Conservation (phyloP, 2,888 invertebrate species). For the Drosophila mercatorum region DNA sequence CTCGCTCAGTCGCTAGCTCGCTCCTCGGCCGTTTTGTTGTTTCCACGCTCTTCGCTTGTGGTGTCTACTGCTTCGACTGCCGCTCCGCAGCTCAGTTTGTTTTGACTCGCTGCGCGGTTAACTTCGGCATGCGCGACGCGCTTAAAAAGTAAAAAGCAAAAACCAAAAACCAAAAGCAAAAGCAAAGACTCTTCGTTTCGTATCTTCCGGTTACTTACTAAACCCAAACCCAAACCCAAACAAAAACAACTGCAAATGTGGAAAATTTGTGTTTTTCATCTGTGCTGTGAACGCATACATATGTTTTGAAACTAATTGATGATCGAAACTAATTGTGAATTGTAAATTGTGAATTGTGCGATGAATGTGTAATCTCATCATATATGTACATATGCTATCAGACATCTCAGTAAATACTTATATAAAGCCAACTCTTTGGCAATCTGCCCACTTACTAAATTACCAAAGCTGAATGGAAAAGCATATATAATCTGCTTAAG, state of each 20-base stretch:
- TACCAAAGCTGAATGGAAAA: constrained; percentile 59
- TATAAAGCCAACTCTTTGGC: constrained; percentile 37
- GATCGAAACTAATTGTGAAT: constrained; percentile 7
- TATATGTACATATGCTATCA: constrained; percentile 40
- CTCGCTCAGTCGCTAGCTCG: constrained; percentile 23
- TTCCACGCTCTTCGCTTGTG: constrained; percentile 47
- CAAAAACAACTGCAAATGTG: constrained; percentile 18
- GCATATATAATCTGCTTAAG: constrained; percentile 47
- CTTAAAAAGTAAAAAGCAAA: neutral
- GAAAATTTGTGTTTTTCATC: constrained; percentile 26
- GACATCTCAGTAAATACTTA: constrained; percentile 36
- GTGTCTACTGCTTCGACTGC: constrained; percentile 26
- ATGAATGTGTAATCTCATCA: constrained; percentile 23
- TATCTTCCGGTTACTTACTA: constrained; percentile 38
- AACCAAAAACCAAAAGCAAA: constrained; percentile 5
- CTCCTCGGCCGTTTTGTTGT: constrained; percentile 57
- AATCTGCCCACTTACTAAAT: constrained; percentile 27
- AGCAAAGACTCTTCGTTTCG: constrained; percentile 19
- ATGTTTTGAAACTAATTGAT: constrained; percentile 24
- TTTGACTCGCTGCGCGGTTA: constrained; percentile 64
- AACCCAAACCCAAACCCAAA: constrained; percentile 7
- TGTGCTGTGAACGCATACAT: constrained; percentile 11
- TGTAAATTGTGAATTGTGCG: constrained; percentile 30
- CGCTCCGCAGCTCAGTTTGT: constrained; percentile 55
- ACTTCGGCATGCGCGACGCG: constrained; percentile 60